Evolutionary conservation across 1,140 invertebrate genomes (phyloP).

Genomic region (Plectrocnemia conspersa): DNA sequence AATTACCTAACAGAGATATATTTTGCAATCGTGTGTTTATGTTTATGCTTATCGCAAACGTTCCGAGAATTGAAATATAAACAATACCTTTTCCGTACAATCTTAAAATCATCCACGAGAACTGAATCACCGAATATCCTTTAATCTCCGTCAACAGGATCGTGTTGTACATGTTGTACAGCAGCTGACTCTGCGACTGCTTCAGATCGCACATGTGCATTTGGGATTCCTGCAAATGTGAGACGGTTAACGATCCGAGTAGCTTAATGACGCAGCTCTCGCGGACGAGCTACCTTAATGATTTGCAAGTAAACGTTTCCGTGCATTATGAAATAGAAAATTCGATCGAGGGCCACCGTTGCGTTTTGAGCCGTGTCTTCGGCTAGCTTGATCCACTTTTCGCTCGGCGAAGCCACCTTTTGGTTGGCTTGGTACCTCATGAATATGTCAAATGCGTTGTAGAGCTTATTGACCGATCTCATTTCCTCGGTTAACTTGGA

Average conservation of each 20-base stretch:
- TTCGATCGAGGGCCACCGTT: too few relatives aligned
- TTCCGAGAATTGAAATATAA: background rate
- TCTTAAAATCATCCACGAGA: conserved; percentile 75
- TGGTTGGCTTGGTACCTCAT: conserved; percentile 49
- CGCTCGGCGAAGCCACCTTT: conserved; percentile 45
- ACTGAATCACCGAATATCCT: conserved; percentile 82
- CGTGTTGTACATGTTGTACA: conserved; percentile 75
- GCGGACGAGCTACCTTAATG: too few relatives aligned
- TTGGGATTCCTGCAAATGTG: conserved; percentile 57
- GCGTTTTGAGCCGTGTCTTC: too few relatives aligned
- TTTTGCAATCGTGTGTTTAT: background rate
- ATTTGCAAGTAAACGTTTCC: too few relatives aligned
- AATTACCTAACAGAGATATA: conserved; percentile 59
- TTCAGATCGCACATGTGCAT: conserved; percentile 62
- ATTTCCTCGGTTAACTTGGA: conserved; percentile 50
- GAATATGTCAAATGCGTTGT: conserved; percentile 56
- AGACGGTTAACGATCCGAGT: too few relatives aligned
- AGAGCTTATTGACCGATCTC: conserved; percentile 54
- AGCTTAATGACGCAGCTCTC: too few relatives aligned
- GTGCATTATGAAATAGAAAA: too few relatives aligned
- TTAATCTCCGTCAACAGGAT: conserved; percentile 76
- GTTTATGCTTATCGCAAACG: background rate
- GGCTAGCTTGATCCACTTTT: conserved; percentile 59
- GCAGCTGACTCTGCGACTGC: conserved; percentile 73
- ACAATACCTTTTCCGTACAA: conserved; percentile 67